Base-by-base conservation (phyloP, 35 echinoderm and acorn worm species). In the Apostichopus parvimensis region DNA sequence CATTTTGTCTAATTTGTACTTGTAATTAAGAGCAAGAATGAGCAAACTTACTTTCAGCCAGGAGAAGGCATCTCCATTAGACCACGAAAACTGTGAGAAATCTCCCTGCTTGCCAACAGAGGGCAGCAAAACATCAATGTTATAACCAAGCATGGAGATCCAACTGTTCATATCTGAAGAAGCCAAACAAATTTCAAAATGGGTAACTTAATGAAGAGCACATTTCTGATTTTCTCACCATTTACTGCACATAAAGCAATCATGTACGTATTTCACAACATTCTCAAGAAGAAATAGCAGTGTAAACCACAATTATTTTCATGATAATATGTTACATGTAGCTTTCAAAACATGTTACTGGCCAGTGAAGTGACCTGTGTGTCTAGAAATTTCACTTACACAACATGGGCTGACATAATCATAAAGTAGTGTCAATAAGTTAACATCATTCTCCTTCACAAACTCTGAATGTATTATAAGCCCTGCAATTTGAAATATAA, bases 101-200 rank as follows among this genome's bases (percentile, higher is more conserved):
- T 91, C 75, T 5, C 92, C 94, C 17, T 94, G 77, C 15, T 92
- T 79, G 25, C 91, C 77, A 4, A 98, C 26, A 71, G 79, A 71
- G 5, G 96, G 96, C 52, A 95, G 56, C 82, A 98, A 59, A 25
- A 77, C 82, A 18, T 94, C 71, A 9, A 95, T 92, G 82, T 94
- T 93, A 77, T 94, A 98, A 6, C 96, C 94, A 52, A 98, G 53
- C 17, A 94, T 90, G 56, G 92, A 83, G 11, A 95, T 77, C 96
- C 96, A 98, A 72, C 87, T 91, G 45, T 80, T 68, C 55, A 94
- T 65, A 92, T 91, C 96, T 98, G 82, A 8, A 57, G 15, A 62
- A 70, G 34, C 1, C 34, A 45, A 45, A 45, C 34, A 45, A 45
- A 45, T 45, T 45, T 60, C 56, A 78, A 54, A 62, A 80, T 89